phyloP scores from a whole-genome alignment of 2,113 vertebrate genomes.

The Deroptyus accipitrinus region DNA sequence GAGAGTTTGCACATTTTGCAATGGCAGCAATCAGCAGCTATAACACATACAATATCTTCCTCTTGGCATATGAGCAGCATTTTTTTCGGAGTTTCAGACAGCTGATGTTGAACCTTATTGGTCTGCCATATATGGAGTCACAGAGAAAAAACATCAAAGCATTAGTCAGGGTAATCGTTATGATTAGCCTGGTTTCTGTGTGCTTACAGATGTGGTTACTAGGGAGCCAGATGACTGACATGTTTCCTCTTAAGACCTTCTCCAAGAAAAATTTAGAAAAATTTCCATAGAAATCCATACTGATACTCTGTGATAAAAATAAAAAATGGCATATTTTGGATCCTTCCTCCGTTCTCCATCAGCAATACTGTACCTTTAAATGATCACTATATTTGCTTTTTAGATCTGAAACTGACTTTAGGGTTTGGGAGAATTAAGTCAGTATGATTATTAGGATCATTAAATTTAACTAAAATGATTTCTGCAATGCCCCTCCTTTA shows the following conservation, averaged over 20 bases:
- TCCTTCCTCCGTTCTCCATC: neutral
- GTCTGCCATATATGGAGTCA: neutral
- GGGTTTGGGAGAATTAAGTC: neutral
- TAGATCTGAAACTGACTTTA: neutral
- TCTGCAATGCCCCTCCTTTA: neutral
- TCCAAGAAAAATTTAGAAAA: neutral
- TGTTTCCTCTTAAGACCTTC: neutral
- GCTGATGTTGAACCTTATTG: neutral
- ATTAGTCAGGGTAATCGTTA: neutral
- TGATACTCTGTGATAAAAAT: neutral
- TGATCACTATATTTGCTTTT: neutral
- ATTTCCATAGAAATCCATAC: neutral
- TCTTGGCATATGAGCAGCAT: neutral
- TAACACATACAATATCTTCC: neutral
- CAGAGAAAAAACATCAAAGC: neutral
- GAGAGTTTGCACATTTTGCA: neutral
- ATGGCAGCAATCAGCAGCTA: neutral
- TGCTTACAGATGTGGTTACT: neutral
- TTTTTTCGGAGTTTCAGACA: neutral
- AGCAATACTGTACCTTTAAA: neutral
- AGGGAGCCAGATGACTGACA: fast-evolving
- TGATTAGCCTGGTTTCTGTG: neutral
- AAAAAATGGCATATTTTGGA: neutral
- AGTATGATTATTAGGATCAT: neutral
- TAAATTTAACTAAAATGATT: neutral